Evolutionary conservation across 2,888 invertebrate species (phyloP), one percentile per base, ranked within the genome.

Genomic region (Adelphocoris suturalis): DNA sequence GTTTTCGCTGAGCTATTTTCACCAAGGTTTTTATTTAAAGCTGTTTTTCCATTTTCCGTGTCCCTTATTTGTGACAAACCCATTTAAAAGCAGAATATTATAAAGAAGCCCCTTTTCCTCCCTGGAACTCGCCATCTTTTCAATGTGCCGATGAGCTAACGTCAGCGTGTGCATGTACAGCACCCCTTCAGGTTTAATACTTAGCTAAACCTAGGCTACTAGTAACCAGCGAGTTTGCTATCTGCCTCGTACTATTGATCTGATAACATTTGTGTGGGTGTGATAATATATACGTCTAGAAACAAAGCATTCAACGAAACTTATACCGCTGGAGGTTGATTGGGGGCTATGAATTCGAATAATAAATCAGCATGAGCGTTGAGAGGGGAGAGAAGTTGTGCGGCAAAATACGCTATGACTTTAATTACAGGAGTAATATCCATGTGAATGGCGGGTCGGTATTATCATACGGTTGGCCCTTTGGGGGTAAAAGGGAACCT

Each of bases 351-450:
- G 46, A 80, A 80, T 47, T 46, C 80, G 48, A 80, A 80, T 80
- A 19, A 80, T 80, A 80, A 80, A 80, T 48, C 46, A 80, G 80
- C 52, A 47, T 48, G 82, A 48, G 48, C 52, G 82, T 82, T 52
- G 52, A 52, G 52, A 52, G 48, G 48, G 82, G 12, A 82, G 80
- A 37, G 86, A 86, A 86, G 86, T 86, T 86, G 48, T 55, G 46
- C 46, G 37, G 76, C 19, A 47, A 86, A 86, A 86, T 76, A 48
- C 68, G 14, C 86, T 47, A 28, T 27, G 75, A 76, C 76, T 86
- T 86, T 86, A 86, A 86, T 86, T 86, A 86, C 86, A 86, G 48
- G 86, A 86, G 86, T 76, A 86, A 86, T 86, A 86, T 75, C 68
- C 75, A 76, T 86, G 76, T 86, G 86, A 86, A 86, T 86, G 68